A percentile compares a stretch with the other conserved stretches of the same genome.
Conservation (phyloP, 2,113 vertebrate genomes). For the Megalops atlanticus region DNA sequence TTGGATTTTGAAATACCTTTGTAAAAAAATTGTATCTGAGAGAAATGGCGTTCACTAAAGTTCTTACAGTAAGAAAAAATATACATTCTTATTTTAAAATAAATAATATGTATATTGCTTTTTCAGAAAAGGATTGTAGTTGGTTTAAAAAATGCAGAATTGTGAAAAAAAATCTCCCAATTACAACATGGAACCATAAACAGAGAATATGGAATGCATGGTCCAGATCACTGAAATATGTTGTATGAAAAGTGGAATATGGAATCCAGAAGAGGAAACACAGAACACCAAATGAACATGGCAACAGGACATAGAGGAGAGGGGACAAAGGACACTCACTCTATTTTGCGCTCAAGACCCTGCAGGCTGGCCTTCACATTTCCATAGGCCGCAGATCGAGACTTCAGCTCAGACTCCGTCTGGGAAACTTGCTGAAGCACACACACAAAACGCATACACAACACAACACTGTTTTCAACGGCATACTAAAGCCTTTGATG, state of each 20-base stretch:
- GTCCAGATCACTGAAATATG: background rate
- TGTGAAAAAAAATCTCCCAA: background rate
- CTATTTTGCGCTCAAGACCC: constrained; percentile 72
- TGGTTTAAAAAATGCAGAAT: background rate
- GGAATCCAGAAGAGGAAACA: background rate
- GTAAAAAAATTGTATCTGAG: too few species aligned
- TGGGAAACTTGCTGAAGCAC: constrained; percentile 83
- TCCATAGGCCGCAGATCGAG: constrained; percentile 73
- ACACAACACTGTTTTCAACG: too few species aligned
- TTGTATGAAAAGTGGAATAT: background rate
- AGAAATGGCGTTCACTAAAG: too few species aligned
- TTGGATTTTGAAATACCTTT: too few species aligned
- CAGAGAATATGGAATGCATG: background rate
- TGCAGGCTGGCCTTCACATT: constrained; percentile 80
- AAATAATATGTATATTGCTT: too few species aligned
- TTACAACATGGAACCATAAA: background rate
- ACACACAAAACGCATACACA: constrained; percentile 7
- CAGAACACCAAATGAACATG: background rate
- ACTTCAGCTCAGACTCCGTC: constrained; percentile 84
- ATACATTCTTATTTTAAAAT: too few species aligned
- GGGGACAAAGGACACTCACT: constrained; percentile 70
- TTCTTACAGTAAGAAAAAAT: too few species aligned
- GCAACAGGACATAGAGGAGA: too few species aligned
- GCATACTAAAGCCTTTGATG: too few species aligned
- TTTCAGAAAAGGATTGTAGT: too few species aligned